Evolutionary conservation across 2,888 invertebrate species (phyloP).

Genomic region (Dryobota labecula): DNA sequence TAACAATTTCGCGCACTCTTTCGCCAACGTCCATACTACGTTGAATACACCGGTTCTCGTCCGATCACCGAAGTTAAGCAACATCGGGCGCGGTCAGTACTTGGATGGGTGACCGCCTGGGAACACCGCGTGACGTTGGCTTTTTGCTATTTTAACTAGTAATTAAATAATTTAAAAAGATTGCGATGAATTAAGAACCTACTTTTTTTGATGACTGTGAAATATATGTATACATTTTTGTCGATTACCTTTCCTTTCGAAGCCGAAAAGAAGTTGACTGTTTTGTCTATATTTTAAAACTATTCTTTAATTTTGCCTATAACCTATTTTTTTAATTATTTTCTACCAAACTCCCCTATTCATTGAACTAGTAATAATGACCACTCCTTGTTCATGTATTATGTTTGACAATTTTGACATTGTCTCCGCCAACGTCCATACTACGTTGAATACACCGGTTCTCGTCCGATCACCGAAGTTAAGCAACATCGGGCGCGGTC

Average conservation of each 20-base stretch:
- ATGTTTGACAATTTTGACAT: neutral
- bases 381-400: neutral
- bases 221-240: too few species aligned
- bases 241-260: too few species aligned
- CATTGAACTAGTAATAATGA: too few species aligned
- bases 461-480: slow-evolving; percentile 89
- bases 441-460: slow-evolving; percentile 82
- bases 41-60: slow-evolving; percentile 88
- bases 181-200: too few species aligned
- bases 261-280: too few species aligned
- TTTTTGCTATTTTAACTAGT: slow-evolving; percentile 26
- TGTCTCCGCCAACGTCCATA: slow-evolving; percentile 75
- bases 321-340: too few species aligned
- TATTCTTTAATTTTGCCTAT: too few species aligned
- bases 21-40: slow-evolving; percentile 83
- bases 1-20: neutral
- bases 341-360: too few species aligned
- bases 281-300: too few species aligned
- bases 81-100: slow-evolving; percentile 86
- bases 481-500: slow-evolving; percentile 87
- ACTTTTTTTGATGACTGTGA: too few species aligned
- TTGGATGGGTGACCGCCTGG: slow-evolving; percentile 86
- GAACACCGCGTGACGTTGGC: slow-evolving; percentile 79
- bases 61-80: slow-evolving; percentile 89
- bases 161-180: too few species aligned